phyloP scores from a whole-genome alignment of 2,888 invertebrate genomes.

The Ectobius pallidus region DNA sequence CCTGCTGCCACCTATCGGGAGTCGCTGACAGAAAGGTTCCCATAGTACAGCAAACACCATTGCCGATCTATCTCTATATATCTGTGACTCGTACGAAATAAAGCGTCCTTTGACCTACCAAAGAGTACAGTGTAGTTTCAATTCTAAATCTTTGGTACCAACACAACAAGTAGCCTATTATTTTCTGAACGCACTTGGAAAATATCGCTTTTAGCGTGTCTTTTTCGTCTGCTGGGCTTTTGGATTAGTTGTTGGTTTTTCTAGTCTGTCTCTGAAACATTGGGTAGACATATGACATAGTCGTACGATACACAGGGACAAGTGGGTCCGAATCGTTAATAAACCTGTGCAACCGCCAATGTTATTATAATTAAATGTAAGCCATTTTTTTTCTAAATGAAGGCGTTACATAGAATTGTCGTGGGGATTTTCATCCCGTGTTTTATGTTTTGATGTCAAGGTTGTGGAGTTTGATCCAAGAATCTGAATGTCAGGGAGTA shows the following conservation, averaged over 20 bases:
- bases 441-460: constrained; percentile 11
- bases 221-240: not conserved
- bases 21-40: too few species aligned
- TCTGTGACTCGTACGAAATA: too few species aligned
- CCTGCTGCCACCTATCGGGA: too few species aligned
- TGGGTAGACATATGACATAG: not conserved
- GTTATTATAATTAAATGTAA: constrained; percentile 10
- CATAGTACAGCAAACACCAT: too few species aligned
- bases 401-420: not conserved
- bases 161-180: too few species aligned
- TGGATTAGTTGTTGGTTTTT: not conserved
- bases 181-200: not conserved
- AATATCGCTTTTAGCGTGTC: not conserved
- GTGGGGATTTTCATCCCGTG: not conserved
- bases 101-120: too few species aligned
- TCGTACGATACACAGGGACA: too few species aligned
- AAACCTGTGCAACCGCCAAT: not conserved
- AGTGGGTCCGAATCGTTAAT: too few species aligned
- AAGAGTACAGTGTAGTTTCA: too few species aligned
- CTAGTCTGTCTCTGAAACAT: not conserved
- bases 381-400: not conserved
- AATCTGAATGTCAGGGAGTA: not conserved
- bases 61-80: too few species aligned
- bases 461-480: constrained; percentile 14
- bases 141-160: too few species aligned